phyloP scores from a whole-genome alignment of 2,888 invertebrate genomes.

The Sinotaia quadrata region DNA sequence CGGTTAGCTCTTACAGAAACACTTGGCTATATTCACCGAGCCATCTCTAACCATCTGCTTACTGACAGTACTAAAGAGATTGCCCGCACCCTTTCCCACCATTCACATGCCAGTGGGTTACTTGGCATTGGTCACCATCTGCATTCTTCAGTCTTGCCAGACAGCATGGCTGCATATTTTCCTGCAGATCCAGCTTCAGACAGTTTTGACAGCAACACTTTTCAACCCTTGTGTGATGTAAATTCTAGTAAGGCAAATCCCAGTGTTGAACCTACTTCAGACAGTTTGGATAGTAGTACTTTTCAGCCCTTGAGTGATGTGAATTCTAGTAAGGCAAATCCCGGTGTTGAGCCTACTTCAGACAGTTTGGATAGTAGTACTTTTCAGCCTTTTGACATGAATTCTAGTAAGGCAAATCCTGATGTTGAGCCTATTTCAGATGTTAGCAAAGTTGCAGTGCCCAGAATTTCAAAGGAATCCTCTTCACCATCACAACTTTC shows the following conservation, averaged over 20 bases:
- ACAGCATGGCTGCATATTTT: slow-evolving; percentile 19
- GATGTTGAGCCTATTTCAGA: background rate
- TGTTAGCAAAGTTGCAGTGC: too few relatives aligned
- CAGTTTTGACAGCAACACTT: background rate
- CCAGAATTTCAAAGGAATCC: background rate
- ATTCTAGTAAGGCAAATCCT: background rate
- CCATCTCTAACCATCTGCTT: slow-evolving; percentile 61
- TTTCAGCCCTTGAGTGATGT: background rate
- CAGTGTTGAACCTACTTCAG: slow-evolving; percentile 5
- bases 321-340: background rate
- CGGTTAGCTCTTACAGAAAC: slow-evolving; percentile 61
- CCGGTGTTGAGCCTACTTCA: slow-evolving; percentile 5
- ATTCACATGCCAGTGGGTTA: background rate
- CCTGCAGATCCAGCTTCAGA: slow-evolving; percentile 14
- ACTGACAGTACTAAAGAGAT: slow-evolving; percentile 42
- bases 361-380: slow-evolving; percentile 8
- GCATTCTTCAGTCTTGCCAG: background rate
- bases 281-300: slow-evolving; percentile 7
- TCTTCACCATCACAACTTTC: slow-evolving; percentile 8
- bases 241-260: background rate
- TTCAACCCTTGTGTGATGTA: background rate
- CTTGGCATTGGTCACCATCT: background rate
- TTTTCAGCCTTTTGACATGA: background rate
- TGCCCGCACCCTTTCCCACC: slow-evolving; percentile 15
- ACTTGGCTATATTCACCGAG: slow-evolving; percentile 62